These are phyloP conservation scores for Cynaeus angustus DNA, from an alignment of 2,888 invertebrate species.

Conservation along the genomic window DNA sequence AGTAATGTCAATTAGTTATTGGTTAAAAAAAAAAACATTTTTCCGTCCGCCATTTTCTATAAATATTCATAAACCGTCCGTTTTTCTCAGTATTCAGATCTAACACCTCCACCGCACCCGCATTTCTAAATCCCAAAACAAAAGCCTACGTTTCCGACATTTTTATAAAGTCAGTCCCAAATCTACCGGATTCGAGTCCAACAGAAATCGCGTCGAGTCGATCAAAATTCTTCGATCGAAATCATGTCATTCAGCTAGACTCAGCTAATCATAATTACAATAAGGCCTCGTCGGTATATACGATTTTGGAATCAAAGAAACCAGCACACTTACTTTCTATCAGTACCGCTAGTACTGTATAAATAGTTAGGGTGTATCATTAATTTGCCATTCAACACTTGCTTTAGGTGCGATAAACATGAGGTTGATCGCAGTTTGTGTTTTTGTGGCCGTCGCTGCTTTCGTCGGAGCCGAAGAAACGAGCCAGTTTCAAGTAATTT, in stretches of 20 bases:
- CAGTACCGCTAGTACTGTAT: slow-evolving; percentile 51
- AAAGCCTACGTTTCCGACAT: slow-evolving; percentile 9
- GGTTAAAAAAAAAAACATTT: too few species aligned
- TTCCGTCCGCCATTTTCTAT: neutral
- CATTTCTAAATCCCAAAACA: neutral
- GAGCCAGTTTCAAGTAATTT: slow-evolving; percentile 31
- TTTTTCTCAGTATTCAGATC: slow-evolving; percentile 2
- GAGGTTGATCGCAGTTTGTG: slow-evolving; percentile 41
- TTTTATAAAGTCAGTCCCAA: slow-evolving; percentile 7
- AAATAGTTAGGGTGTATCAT: slow-evolving; percentile 48
- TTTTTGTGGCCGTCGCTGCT: slow-evolving; percentile 68
- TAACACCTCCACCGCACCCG: neutral
- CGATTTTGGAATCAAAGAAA: slow-evolving; percentile 43
- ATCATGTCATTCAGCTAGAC: slow-evolving; percentile 26
- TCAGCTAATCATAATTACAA: slow-evolving; percentile 33
- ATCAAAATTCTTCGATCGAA: slow-evolving; percentile 32
- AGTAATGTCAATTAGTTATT: too few species aligned
- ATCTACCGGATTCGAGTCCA: slow-evolving; percentile 20
- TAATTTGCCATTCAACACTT: slow-evolving; percentile 48
- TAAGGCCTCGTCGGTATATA: slow-evolving; percentile 24
- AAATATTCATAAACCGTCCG: neutral
- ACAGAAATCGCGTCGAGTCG: neutral
- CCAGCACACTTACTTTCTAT: slow-evolving; percentile 51
- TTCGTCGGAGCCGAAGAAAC: slow-evolving; percentile 52
- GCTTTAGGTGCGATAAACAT: slow-evolving; percentile 35